A percentile compares a stretch with the other conserved stretches of the same genome.
These are phyloP conservation scores for Cataglyphis rosenhaueri DNA, from an alignment of 2,888 invertebrate species.

Conservation along the genomic window DNA sequence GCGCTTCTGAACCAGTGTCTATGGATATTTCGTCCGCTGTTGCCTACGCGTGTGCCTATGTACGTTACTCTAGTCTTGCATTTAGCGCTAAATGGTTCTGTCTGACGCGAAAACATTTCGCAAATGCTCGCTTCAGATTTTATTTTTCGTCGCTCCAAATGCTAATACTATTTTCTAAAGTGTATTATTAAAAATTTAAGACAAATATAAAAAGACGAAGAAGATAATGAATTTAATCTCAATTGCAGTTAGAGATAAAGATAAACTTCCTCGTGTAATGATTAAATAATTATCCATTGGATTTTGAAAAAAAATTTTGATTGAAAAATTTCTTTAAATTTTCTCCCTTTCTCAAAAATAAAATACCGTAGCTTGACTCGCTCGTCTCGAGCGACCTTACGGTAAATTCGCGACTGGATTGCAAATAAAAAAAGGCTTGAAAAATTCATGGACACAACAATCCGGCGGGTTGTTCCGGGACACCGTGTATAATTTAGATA, in stretches of 20 bases:
- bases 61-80: neutral
- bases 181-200: neutral
- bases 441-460: neutral
- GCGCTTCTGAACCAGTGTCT: constrained; percentile 44
- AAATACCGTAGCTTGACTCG: neutral
- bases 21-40: constrained; percentile 35
- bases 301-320: neutral
- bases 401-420: neutral
- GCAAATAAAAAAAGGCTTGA: neutral
- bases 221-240: neutral
- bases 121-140: neutral
- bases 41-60: constrained; percentile 1
- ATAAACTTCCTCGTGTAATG: neutral
- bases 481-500: constrained; percentile 54
- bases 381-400: neutral
- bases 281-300: neutral
- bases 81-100: constrained; percentile 21
- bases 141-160: neutral
- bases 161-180: neutral
- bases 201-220: neutral
- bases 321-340: neutral
- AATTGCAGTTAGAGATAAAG: neutral
- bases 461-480: constrained; percentile 30
- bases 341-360: neutral
- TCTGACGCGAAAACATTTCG: constrained; percentile 7